Conservation (phyloP, 1,140 invertebrate species). For the Druon quercuslanigerum region DNA sequence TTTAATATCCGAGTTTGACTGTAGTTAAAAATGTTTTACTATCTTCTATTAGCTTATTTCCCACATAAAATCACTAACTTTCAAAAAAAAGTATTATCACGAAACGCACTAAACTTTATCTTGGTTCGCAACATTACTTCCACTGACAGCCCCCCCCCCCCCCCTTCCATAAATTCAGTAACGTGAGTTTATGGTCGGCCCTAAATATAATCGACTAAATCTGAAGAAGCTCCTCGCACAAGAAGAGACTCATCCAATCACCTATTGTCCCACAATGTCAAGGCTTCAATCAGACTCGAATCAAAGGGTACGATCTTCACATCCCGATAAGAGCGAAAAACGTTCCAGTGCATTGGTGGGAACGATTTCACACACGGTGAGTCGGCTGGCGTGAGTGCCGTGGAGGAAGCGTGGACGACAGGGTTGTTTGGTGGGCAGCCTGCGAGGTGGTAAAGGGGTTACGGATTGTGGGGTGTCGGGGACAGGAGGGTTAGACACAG, state of each 20-base stretch:
- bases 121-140: too few species aligned
- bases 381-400: slow-evolving; percentile 11
- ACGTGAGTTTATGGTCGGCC: too few species aligned
- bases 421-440: slow-evolving; percentile 5
- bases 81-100: too few species aligned
- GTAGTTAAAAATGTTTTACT: too few species aligned
- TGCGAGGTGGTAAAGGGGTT: not conserved
- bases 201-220: not conserved
- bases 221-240: not conserved
- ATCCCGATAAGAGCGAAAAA: not conserved
- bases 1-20: too few species aligned
- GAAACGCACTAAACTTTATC: too few species aligned
- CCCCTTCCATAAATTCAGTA: too few species aligned
- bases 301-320: slow-evolving; percentile 1
- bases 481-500: slow-evolving; percentile 15
- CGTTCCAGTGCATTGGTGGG: slow-evolving; percentile 11
- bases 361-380: slow-evolving; percentile 29
- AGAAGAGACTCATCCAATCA: not conserved
- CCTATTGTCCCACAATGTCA: not conserved
- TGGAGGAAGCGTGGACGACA: slow-evolving; percentile 2
- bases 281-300: not conserved
- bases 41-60: too few species aligned
- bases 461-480: not conserved
- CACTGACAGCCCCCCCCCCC: too few species aligned
- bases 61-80: too few species aligned